Conservation (phyloP, 2,888 invertebrate species). For the Oxycera nigricornis region DNA sequence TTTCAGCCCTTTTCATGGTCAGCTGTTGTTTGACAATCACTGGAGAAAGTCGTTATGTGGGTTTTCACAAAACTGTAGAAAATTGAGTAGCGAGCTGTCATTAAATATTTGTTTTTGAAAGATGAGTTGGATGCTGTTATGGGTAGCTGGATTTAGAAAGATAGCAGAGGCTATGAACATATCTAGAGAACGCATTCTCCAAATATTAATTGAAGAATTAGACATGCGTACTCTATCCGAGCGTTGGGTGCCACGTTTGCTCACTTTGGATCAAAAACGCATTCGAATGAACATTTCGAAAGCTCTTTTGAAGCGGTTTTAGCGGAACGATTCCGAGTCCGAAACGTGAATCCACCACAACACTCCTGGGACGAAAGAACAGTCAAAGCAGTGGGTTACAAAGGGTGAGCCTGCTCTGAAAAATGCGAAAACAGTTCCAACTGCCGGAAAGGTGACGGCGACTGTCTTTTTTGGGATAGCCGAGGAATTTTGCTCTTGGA, state of each 20-base stretch:
- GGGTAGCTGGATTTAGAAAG: too few relatives aligned
- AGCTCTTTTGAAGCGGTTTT: background rate
- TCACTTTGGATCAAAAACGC: background rate
- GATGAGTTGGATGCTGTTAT: too few relatives aligned
- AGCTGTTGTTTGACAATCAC: background rate
- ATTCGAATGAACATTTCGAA: background rate
- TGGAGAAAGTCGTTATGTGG: background rate
- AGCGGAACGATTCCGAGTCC: background rate
- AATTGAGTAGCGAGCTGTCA: background rate
- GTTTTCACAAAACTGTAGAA: background rate
- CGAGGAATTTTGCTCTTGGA: background rate
- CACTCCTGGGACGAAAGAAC: background rate
- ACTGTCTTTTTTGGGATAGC: conserved; percentile 12
- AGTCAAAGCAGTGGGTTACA: background rate
- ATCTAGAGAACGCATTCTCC: background rate
- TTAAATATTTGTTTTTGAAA: background rate
- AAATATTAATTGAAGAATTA: background rate
- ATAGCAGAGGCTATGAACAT: too few relatives aligned
- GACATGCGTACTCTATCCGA: background rate
- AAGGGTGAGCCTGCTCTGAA: too few relatives aligned
- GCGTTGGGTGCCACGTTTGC: background rate
- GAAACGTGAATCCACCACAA: background rate
- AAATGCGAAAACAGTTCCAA: too few relatives aligned
- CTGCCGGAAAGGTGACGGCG: background rate
- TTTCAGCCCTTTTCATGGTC: background rate